Evolutionary conservation across 2,797 vertebrate genomes (phyloP).

Genomic region (Hapalemur alaotrensis): DNA sequence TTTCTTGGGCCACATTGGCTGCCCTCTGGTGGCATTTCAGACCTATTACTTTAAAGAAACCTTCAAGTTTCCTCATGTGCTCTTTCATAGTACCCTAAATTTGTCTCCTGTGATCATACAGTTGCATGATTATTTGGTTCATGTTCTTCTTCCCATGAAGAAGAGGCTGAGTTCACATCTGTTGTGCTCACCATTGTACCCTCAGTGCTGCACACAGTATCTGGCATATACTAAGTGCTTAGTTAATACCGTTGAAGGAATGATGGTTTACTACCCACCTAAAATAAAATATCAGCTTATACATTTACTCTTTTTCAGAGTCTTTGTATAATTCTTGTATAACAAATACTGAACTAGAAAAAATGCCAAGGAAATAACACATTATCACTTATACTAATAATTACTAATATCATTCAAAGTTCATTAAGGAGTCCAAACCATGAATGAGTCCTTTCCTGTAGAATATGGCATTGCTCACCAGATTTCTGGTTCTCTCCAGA

Average conservation of each 20-base stretch:
- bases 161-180: neutral
- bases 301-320: neutral
- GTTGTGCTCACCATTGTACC: neutral
- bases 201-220: neutral
- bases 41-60: neutral
- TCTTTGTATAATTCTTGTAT: neutral
- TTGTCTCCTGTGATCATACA: neutral
- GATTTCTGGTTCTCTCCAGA: neutral
- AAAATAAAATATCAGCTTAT: neutral
- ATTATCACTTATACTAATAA: neutral
- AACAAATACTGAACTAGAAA: neutral
- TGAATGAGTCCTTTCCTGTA: neutral
- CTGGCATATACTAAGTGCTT: neutral
- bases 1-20: neutral
- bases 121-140: neutral
- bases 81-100: neutral
- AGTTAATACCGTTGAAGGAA: neutral
- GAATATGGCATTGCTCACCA: neutral
- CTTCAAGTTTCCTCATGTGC: neutral
- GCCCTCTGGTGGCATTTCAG: neutral
- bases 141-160: neutral
- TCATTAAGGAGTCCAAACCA: neutral
- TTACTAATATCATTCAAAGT: neutral
- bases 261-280: neutral
- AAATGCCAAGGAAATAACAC: neutral